Evolutionary conservation across 2,888 invertebrate species (phyloP).

Genomic region (Cheilosia vulpina): DNA sequence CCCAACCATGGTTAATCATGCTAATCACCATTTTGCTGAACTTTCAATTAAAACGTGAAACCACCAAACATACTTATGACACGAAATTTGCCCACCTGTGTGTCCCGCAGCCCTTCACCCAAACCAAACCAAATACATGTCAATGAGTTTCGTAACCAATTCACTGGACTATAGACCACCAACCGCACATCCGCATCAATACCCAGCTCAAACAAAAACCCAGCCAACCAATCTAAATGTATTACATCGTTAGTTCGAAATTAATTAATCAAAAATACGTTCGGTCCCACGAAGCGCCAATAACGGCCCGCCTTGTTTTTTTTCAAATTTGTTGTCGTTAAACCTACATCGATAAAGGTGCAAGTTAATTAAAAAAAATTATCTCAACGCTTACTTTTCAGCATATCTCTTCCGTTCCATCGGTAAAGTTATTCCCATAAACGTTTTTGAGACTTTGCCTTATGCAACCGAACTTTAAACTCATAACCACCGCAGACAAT

Average conservation of each 20-base stretch:
- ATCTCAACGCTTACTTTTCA: neutral
- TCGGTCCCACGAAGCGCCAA: neutral
- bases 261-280: constrained; percentile 58
- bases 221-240: neutral
- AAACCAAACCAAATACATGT: neutral
- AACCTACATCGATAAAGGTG: neutral
- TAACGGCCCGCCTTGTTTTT: neutral
- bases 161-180: constrained; percentile 5
- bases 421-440: neutral
- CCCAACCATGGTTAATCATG: neutral
- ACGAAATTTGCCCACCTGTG: constrained; percentile 9
- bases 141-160: constrained; percentile 38
- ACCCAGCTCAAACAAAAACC: constrained; percentile 1
- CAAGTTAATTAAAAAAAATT: constrained; percentile 6
- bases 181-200: constrained; percentile 46
- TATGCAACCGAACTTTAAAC: neutral
- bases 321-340: neutral
- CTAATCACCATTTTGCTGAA: neutral
- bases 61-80: neutral
- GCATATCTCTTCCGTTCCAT: constrained; percentile 2
- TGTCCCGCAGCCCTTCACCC: constrained; percentile 10
- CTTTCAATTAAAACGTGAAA: too few relatives aligned
- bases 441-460: neutral
- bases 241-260: constrained; percentile 33
- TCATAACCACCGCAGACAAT: neutral